Base-by-base conservation (phyloP, 2,797 vertebrate genomes). In the Yasuhikotakia modesta region DNA sequence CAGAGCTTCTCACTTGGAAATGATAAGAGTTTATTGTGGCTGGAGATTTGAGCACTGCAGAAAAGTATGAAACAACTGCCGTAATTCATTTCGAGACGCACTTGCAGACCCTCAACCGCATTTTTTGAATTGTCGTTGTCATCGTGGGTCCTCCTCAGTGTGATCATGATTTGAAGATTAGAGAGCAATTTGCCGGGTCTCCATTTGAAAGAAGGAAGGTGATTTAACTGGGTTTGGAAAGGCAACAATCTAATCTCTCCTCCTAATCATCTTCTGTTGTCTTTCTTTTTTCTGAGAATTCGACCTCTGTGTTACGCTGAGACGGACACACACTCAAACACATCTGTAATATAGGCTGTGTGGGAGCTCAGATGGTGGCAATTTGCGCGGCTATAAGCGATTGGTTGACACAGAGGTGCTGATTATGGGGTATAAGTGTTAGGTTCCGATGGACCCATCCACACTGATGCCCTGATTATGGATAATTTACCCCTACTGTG, bases 391-490 rank as follows among this genome's bases (percentile, higher is more conserved):
- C 81, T 82, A 76, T 85, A 82, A 77, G 69, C 72, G 83, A 85
- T 81, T 85, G 83, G 83, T 85, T 85, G 83, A 85, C 83, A 83
- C 65, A 53, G 79, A 83, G 82, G 79, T 72, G 65, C 77, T 85
- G 83, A 85, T 85, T 82, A 85, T 81, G 79, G 83, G 81, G 83
- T 85, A 78, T 85, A 81, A 85, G 81, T 66, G 81, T 83, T 81
- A 76, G 81, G 83, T 85, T 85, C 83, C 83, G 79, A 85, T 85
- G 79, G 83, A 83, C 83, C 79, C 79, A 82, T 85, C 81, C 83
- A 85, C 83, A 80, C 76, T 85, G 83, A 85, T 69, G 83, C 81
- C 81, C 83, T 85, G 83, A 85, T 85, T 85, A 85, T 82, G 83
- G 83, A 82, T 85, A 85, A 85, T 85, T 85, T 85, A 85, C 76